A percentile compares a stretch with the other conserved stretches of the same genome.
phyloP scores from a whole-genome alignment of 2,113 vertebrate species.

The Eublepharis macularius region DNA sequence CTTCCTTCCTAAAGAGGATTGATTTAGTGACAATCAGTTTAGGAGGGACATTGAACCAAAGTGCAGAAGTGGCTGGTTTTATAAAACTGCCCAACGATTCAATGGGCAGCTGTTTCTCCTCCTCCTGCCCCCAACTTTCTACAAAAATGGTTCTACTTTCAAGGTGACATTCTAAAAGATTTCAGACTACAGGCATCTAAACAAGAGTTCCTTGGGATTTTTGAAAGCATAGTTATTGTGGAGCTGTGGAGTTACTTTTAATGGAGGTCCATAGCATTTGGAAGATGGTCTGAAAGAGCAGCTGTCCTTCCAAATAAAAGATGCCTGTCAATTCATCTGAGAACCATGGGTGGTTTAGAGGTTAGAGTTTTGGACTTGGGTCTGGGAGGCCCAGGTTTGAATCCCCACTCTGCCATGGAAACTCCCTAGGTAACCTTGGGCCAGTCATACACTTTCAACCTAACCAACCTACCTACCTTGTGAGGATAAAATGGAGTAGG shows the following conservation, averaged over 20 bases:
- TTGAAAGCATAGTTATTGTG: not conserved
- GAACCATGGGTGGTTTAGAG: no score
- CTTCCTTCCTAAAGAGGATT: conserved; percentile 44
- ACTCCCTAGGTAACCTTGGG: no score
- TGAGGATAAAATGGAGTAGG: no score
- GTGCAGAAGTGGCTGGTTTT: not conserved
- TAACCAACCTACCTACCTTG: no score
- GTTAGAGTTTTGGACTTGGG: no score
- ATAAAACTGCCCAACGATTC: not conserved
- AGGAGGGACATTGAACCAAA: not conserved
- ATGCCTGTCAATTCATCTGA: not conserved
- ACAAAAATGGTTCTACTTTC: not conserved
- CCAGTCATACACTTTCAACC: no score
- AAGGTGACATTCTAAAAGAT: not conserved
- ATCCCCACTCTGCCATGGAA: no score
- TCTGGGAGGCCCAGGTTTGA: no score
- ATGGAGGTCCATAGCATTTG: not conserved
- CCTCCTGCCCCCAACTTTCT: not conserved
- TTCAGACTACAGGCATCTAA: not conserved
- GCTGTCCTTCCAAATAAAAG: not conserved
- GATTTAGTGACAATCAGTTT: not conserved
- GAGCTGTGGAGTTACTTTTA: not conserved
- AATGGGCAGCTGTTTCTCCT: not conserved
- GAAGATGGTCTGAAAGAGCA: not conserved
- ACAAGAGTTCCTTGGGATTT: not conserved